Percentiles rank a stretch among this genome's conserved stretches.
These are phyloP conservation scores for Felis chaus DNA, from an alignment of 2,113 vertebrate species.

Conservation along the genomic window DNA sequence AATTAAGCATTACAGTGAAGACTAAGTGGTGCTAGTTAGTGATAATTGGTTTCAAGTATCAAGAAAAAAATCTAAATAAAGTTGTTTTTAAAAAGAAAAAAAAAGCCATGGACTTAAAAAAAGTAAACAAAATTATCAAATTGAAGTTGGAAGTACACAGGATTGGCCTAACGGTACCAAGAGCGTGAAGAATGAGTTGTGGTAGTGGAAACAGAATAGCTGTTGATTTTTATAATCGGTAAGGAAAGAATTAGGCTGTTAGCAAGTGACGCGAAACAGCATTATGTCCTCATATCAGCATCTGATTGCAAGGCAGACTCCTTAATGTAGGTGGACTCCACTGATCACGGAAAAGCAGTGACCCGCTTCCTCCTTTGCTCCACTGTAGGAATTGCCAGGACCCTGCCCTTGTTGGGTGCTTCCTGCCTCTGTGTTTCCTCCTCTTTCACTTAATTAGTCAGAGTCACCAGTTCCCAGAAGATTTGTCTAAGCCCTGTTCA, in stretches of 20 bases:
- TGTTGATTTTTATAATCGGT: background rate
- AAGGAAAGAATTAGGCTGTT: background rate
- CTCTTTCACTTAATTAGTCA: background rate
- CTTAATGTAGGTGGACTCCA: background rate
- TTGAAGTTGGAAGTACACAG: background rate
- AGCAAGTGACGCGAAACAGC: background rate
- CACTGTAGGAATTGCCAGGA: background rate
- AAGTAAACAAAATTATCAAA: background rate
- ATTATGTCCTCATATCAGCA: background rate
- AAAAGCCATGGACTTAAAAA: background rate
- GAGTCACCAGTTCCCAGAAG: background rate
- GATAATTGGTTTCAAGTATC: conserved; percentile 3
- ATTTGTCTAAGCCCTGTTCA: background rate
- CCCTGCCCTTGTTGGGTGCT: background rate
- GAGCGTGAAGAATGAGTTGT: background rate
- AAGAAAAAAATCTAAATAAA: background rate
- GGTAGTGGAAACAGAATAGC: background rate
- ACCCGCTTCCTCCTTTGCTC: background rate
- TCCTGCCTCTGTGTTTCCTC: background rate
- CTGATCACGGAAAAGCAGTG: background rate
- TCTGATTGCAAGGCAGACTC: background rate
- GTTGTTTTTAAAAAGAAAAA: background rate
- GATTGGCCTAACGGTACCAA: background rate
- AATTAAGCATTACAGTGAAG: conserved; percentile 1
- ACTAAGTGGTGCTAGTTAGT: conserved; percentile 35